Percentiles rank a stretch among this genome's conserved stretches.
Conservation (phyloP, 53 echinoderm and acorn worm genomes). For the Apostichopus leukothele region DNA sequence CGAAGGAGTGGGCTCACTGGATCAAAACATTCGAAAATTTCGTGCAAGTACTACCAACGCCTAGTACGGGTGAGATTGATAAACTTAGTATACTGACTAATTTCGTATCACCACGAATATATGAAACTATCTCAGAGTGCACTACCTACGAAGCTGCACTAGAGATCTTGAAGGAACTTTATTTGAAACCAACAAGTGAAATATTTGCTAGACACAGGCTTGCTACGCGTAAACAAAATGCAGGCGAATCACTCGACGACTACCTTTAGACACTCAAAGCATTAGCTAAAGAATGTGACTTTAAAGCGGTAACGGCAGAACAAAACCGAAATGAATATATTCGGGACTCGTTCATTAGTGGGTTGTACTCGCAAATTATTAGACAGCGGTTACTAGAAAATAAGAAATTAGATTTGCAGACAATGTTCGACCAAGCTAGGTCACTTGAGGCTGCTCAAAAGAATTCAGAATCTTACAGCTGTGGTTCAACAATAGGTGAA, state of each 20-base stretch:
- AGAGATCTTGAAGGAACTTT: constrained; percentile 37
- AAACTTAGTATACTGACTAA: constrained; percentile 48
- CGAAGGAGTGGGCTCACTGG: constrained; percentile 5
- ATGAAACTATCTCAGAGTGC: constrained; percentile 48
- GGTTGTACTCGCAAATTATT: neutral
- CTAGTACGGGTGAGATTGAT: neutral
- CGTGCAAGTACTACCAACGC: neutral
- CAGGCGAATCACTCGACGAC: neutral
- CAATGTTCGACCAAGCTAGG: constrained; percentile 53
- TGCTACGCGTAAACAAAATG: neutral
- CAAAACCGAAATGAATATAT: constrained; percentile 24
- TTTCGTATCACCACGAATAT: constrained; percentile 35
- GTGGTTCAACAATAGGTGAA: neutral
- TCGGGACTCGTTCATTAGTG: constrained; percentile 37
- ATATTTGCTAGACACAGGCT: constrained; percentile 41
- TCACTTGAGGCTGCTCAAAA: constrained; percentile 30
- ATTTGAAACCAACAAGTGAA: constrained; percentile 44
- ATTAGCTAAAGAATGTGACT: constrained; percentile 9
- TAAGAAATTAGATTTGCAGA: constrained; percentile 38
- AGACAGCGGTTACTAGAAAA: constrained; percentile 39
- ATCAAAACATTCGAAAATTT: too few relatives aligned
- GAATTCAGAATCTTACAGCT: neutral
- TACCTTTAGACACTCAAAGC: constrained; percentile 8
- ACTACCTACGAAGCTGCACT: constrained; percentile 29
- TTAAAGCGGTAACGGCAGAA: constrained; percentile 19